Percentiles rank a stretch among this genome's conserved stretches.
Conservation (phyloP, 2,113 vertebrate genomes). For the Mus musculus region GRCm39 chr4:52814001-52814500, state of each 20-base stretch:
- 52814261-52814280: neutral
- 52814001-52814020: neutral
- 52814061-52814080: neutral
- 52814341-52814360: neutral
- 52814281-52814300: neutral
- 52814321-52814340: neutral
- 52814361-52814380: neutral
- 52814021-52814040: too few species aligned
- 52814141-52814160: too few species aligned
- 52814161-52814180: neutral
- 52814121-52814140: neutral
- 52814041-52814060: neutral
- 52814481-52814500: neutral
- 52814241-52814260: neutral
- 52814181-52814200: neutral
- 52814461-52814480: neutral
- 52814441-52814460: neutral
- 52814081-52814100: neutral
- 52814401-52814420: neutral
- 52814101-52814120: neutral
- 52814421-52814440: neutral
- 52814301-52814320: neutral
- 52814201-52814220: neutral
- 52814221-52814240: neutral
- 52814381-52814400: neutral